These are phyloP conservation scores for Calcarius lapponicus DNA, from an alignment of 2,797 vertebrate species.

Conservation along the genomic window DNA sequence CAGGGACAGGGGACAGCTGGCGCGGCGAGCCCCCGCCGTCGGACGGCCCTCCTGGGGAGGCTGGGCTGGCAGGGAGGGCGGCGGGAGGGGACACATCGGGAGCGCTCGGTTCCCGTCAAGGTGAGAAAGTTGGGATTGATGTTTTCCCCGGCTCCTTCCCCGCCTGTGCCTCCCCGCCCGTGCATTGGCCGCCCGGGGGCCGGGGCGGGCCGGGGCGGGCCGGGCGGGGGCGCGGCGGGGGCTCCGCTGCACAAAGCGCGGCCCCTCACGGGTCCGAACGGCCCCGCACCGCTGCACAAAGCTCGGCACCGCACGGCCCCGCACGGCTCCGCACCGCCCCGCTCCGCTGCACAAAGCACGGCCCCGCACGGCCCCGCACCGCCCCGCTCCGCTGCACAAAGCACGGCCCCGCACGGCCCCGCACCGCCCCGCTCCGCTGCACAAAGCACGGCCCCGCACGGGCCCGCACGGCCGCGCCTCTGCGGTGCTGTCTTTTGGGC, in stretches of 20 bases:
- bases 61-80: background rate
- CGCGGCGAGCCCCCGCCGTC: background rate
- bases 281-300: no score
- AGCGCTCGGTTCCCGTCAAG: background rate
- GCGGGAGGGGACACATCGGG: background rate
- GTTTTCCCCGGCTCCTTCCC: background rate
- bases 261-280: background rate
- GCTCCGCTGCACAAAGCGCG: no score
- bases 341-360: background rate
- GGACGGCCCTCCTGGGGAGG: background rate
- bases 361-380: rapidly evolving
- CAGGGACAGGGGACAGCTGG: background rate
- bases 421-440: no score
- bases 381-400: no score
- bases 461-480: background rate
- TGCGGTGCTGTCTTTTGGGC: background rate
- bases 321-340: background rate
- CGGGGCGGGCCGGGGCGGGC: slow-evolving; percentile 23
- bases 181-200: slow-evolving; percentile 1
- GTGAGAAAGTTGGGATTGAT: slow-evolving; percentile 18
- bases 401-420: no score
- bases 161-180: background rate
- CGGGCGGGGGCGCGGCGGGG: background rate
- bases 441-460: no score
- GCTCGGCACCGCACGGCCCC: no score